Evolutionary conservation across 2,797 vertebrate species (phyloP).

Genomic region (Clarias laeviceps): DNA sequence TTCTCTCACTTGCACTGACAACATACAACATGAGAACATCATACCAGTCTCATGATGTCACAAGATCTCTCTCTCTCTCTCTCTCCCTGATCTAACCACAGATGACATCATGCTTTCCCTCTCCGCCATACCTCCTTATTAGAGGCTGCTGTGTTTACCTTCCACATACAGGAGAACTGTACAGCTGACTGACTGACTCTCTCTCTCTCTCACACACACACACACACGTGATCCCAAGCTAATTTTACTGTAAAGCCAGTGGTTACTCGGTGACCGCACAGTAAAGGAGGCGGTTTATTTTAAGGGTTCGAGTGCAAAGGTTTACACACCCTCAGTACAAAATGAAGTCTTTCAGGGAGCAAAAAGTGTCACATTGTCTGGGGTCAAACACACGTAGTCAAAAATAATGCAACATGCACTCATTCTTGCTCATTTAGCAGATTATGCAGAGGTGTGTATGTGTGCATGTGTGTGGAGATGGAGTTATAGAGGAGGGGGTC

Average conservation of each 20-base stretch:
- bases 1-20: conserved; percentile 37
- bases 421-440: not conserved
- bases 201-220: not conserved
- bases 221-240: not conserved
- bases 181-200: conserved; percentile 6
- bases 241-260: not conserved
- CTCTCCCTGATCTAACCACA: conserved; percentile 29
- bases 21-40: conserved; percentile 15
- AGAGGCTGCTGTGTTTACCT: conserved; percentile 24
- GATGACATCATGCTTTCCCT: conserved; percentile 56
- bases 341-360: not conserved
- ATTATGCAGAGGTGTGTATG: not conserved
- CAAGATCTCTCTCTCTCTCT: conserved; percentile 35
- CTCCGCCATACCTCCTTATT: conserved; percentile 32
- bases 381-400: not conserved
- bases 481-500: too few relatives aligned
- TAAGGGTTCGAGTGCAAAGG: not conserved
- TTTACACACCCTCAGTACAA: not conserved
- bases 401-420: not conserved
- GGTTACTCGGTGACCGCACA: not conserved
- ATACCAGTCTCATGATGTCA: conserved; percentile 49
- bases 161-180: not conserved
- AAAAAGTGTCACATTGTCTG: not conserved
- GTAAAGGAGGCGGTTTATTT: not conserved
- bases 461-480: not conserved